Evolutionary conservation across 2,797 vertebrate species (phyloP).

Genomic region (Acomys russatus): DNA sequence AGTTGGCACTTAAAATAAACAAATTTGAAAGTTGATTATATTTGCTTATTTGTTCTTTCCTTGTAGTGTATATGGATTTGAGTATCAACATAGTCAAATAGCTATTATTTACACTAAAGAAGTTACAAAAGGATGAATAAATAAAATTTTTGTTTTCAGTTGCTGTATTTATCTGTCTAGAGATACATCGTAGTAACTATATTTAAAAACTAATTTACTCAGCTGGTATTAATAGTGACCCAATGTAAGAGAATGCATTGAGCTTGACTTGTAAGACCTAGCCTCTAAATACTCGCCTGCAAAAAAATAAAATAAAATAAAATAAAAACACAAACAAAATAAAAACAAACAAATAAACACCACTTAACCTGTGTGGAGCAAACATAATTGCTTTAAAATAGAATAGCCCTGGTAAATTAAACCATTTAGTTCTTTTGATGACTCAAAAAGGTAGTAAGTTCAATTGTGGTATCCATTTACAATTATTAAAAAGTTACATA

Average conservation of each 20-base stretch:
- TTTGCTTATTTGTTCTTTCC: slow-evolving; percentile 46
- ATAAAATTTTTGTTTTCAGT: slow-evolving; percentile 14
- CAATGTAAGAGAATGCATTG: neutral
- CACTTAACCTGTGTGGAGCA: neutral
- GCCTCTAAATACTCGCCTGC: neutral
- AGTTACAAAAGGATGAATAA: slow-evolving; percentile 18
- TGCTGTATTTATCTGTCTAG: neutral
- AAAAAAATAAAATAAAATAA: neutral
- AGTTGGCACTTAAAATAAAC: slow-evolving; percentile 48
- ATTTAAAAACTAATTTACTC: slow-evolving; percentile 16
- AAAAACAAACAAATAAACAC: no score
- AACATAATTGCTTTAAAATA: slow-evolving; percentile 2
- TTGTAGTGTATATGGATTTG: neutral
- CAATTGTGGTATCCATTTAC: neutral
- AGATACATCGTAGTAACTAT: neutral
- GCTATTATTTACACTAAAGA: slow-evolving; percentile 51
- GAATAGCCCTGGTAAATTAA: neutral
- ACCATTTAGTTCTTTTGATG: slow-evolving; percentile 20
- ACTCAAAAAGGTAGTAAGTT: neutral
- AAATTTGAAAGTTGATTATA: slow-evolving; percentile 55
- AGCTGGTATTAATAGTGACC: neutral
- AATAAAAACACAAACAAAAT: no score
- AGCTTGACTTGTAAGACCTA: neutral
- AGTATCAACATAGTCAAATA: slow-evolving; percentile 41
- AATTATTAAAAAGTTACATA: neutral